Evolutionary conservation across 2,113 vertebrate species (phyloP), one percentile per base, ranked within the genome.

Genomic region (Chaetodon trifascialis): DNA sequence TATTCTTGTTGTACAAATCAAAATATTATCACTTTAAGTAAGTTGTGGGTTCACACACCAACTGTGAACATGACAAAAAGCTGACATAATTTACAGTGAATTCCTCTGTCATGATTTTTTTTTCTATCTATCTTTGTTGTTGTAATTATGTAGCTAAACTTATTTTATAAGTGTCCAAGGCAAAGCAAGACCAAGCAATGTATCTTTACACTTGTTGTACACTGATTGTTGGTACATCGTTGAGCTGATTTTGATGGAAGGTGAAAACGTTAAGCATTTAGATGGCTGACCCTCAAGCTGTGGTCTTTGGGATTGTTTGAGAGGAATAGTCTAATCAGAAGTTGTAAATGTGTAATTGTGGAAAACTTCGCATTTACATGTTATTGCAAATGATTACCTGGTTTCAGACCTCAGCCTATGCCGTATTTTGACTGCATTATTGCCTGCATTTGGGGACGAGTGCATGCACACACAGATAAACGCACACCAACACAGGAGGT

Each of bases 31-130:
- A 76, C 25, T 81, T 65, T 51, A 19, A 46, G 11, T 56, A 47
- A 80, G 25, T 56, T 17, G 1, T 67, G 21, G 75, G 38, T 76
- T 86, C 49, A 58, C 64, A 75, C 63, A 65, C 40, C 59, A 79
- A 88, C 84, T 90, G 77, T 87, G 86, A 71, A 78, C 54, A 17
- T 74, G 56, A 72, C 21, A 59, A 65, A 82, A 81, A 56, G 40
- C 55, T 23, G 71, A 60, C 4, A 2, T 25, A 21, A 30, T 47
- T 55, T 73, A 59, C 19, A 51, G 14, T 64, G 21, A 65, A 56
- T 73, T 74, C 67, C 15, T 62, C 14, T 56, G 25, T 34, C 1
- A 47, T 40, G 49, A 15, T 25, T 42, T 62, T 59, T 12, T 23
- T 15, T 23, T 1, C 67, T 76, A 30, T 83, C 66, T 74, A 68